Conservation (phyloP, 2,888 invertebrate species). For the Xestia ashworthii region DNA sequence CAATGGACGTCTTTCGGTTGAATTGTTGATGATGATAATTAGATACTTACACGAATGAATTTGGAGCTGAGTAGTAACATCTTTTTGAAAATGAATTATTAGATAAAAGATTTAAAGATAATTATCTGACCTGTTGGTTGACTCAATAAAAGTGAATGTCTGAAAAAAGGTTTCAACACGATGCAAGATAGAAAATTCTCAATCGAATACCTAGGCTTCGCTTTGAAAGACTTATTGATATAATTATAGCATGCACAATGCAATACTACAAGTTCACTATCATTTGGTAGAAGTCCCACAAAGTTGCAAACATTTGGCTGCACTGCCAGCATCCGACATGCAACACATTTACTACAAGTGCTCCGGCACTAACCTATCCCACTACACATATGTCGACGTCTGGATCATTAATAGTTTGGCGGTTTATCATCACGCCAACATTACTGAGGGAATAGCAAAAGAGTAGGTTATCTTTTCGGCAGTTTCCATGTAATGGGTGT, state of each 20-base stretch:
- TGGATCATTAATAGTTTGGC: constrained; percentile 34
- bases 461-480: not conserved
- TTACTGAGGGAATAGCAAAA: not conserved
- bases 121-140: not conserved
- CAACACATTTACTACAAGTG: constrained; percentile 52
- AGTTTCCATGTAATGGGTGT: not conserved
- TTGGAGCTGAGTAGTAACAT: too few relatives aligned
- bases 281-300: constrained; percentile 11
- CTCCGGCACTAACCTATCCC: constrained; percentile 43
- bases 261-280: not conserved
- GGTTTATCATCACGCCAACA: not conserved
- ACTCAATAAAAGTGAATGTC: not conserved
- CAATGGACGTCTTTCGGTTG: too few relatives aligned
- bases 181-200: not conserved
- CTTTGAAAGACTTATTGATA: not conserved
- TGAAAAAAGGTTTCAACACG: not conserved
- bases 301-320: constrained; percentile 36
- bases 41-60: too few relatives aligned
- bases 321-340: constrained; percentile 40
- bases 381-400: constrained; percentile 35
- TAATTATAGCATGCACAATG: not conserved
- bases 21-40: too few relatives aligned
- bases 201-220: not conserved
- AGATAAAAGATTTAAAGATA: too few relatives aligned
- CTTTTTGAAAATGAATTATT: too few relatives aligned